These are phyloP conservation scores for Petromus typicus DNA, from an alignment of 2,113 vertebrate species.

Conservation along the genomic window DNA sequence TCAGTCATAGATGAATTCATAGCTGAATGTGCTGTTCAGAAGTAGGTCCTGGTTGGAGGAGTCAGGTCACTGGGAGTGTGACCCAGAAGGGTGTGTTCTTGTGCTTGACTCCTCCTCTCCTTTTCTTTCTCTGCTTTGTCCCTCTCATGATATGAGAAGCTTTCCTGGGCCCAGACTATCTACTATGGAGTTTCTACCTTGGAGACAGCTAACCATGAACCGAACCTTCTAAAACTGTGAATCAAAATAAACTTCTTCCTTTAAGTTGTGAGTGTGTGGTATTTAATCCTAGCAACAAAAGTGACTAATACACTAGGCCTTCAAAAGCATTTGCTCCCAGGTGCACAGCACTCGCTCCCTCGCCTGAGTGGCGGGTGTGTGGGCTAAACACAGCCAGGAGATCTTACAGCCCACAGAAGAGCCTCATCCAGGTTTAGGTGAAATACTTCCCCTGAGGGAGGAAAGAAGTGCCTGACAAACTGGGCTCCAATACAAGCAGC, in stretches of 20 bases:
- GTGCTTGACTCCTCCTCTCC: neutral
- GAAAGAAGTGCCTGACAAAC: neutral
- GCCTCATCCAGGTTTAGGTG: neutral
- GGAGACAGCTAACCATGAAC: neutral
- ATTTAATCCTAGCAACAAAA: neutral
- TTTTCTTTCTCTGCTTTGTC: neutral
- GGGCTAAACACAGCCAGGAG: neutral
- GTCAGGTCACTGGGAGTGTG: neutral
- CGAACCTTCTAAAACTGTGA: neutral
- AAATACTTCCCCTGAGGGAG: neutral
- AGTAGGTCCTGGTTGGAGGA: neutral
- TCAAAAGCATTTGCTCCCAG: neutral
- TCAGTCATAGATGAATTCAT: neutral
- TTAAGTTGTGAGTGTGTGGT: neutral
- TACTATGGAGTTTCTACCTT: neutral
- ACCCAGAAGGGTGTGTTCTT: neutral
- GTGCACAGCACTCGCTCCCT: neutral
- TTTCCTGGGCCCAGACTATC: neutral
- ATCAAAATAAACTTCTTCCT: neutral
- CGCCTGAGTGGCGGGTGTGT: neutral
- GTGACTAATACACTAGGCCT: neutral
- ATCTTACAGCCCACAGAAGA: neutral
- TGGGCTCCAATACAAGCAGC: rapidly evolving
- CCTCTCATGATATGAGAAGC: neutral
- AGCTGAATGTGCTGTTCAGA: neutral